A percentile compares a stretch with the other conserved stretches of the same genome.
These are phyloP conservation scores for Hypsibius dujardini DNA, from an alignment of 1,140 invertebrate genomes.

Conservation along the genomic window DNA sequence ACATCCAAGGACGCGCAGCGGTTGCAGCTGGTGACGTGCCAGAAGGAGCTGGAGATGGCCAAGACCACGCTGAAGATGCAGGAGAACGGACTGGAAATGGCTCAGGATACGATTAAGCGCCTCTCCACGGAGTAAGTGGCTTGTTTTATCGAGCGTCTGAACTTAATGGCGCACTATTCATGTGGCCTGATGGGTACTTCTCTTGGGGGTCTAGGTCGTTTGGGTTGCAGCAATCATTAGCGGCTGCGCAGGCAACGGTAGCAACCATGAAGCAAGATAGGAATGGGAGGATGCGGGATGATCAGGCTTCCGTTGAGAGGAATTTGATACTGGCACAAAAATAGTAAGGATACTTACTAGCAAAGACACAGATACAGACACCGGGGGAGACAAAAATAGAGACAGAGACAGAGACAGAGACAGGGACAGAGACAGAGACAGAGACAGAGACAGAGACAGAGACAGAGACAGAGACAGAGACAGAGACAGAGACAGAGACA, in stretches of 20 bases:
- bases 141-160: too few species aligned
- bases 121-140: neutral
- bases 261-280: neutral
- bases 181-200: neutral
- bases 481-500: too few species aligned
- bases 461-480: too few species aligned
- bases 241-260: neutral
- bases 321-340: conserved; percentile 13
- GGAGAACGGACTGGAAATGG: neutral
- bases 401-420: too few species aligned
- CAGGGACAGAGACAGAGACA: too few species aligned
- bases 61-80: neutral
- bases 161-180: too few species aligned
- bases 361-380: too few species aligned
- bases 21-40: neutral
- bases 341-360: conserved; percentile 13
- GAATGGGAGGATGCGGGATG: conserved; percentile 2
- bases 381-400: too few species aligned
- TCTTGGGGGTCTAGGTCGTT: neutral
- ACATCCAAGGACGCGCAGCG: neutral
- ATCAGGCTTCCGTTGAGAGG: neutral
- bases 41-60: conserved; percentile 13
- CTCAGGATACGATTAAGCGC: neutral
- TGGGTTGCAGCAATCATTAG: conserved; percentile 2
- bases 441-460: too few species aligned